phyloP scores from a whole-genome alignment of 2,888 invertebrate genomes.

The Caenorhabditis japonica region DNA sequence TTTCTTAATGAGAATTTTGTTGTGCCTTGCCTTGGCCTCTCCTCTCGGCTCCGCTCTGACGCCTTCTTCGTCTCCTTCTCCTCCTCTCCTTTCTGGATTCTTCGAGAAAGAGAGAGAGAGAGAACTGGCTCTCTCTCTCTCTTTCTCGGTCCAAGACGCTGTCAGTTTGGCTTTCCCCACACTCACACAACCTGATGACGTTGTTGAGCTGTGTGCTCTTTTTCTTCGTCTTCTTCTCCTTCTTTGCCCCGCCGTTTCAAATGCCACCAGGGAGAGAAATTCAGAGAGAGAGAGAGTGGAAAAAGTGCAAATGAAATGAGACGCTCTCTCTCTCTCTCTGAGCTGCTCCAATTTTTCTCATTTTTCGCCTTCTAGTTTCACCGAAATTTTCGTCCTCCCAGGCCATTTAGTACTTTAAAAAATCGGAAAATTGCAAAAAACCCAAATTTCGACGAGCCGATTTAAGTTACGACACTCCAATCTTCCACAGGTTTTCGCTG shows the following conservation, averaged over 20 bases:
- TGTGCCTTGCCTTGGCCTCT: constrained; percentile 5
- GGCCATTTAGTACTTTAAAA: too few relatives aligned
- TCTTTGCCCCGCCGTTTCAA: not conserved
- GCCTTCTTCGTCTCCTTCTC: constrained; percentile 13
- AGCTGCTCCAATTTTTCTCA: not conserved
- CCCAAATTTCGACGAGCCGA: too few relatives aligned
- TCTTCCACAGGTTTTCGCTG: too few relatives aligned
- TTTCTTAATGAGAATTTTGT: constrained; percentile 50
- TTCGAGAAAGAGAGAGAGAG: too few relatives aligned
- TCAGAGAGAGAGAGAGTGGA: constrained; percentile 9
- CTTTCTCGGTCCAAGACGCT: too few relatives aligned
- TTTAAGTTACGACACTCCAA: too few relatives aligned
- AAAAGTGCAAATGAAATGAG: constrained; percentile 2
- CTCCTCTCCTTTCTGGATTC: constrained; percentile 23
- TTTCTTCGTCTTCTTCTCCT: not conserved
- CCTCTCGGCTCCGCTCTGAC: constrained; percentile 2
- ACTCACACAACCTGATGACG: constrained; percentile 44
- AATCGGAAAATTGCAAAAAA: too few relatives aligned
- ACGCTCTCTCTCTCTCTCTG: constrained; percentile 1
- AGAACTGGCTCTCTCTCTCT: constrained; percentile 3
- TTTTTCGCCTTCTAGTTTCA: not conserved
- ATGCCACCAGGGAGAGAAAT: constrained; percentile 16
- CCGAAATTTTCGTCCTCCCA: too few relatives aligned
- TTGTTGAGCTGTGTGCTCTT: constrained; percentile 45
- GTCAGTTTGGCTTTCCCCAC: too few relatives aligned